Conservation (phyloP, 2,113 vertebrate species). For the Buteo buteo region DNA sequence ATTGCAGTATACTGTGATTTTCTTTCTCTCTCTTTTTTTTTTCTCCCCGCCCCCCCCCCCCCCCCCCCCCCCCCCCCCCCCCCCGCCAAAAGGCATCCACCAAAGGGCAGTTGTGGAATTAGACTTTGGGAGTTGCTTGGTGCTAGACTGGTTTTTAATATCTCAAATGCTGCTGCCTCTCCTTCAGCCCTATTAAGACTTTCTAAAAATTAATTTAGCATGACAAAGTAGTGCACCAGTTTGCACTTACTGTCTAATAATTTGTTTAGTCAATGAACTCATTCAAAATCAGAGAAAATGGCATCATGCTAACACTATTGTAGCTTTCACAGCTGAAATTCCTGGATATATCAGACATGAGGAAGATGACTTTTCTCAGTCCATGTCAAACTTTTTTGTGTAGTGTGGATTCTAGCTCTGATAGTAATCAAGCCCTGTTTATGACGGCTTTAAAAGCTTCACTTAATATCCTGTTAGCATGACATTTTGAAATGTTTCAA, state of each 20-base stretch:
- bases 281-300: background rate
- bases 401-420: background rate
- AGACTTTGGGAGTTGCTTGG: background rate
- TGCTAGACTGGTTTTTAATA: slow-evolving; percentile 60
- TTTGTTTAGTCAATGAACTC: background rate
- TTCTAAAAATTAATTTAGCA: background rate
- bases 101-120: background rate
- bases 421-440: background rate
- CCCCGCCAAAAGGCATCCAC: background rate
- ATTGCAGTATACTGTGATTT: background rate
- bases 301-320: background rate
- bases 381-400: background rate
- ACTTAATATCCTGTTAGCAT: background rate
- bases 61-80: no score
- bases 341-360: background rate
- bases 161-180: slow-evolving; percentile 41
- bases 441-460: background rate
- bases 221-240: background rate
- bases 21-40: no score
- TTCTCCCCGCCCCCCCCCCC: no score
- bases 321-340: background rate
- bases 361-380: background rate
- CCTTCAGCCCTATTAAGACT: slow-evolving; percentile 5
- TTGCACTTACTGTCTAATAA: background rate
- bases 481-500: slow-evolving; percentile 38